Evolutionary conservation across 2,113 vertebrate species (phyloP), one percentile per base, ranked within the genome.

Genomic region (Ophiodon elongatus): DNA sequence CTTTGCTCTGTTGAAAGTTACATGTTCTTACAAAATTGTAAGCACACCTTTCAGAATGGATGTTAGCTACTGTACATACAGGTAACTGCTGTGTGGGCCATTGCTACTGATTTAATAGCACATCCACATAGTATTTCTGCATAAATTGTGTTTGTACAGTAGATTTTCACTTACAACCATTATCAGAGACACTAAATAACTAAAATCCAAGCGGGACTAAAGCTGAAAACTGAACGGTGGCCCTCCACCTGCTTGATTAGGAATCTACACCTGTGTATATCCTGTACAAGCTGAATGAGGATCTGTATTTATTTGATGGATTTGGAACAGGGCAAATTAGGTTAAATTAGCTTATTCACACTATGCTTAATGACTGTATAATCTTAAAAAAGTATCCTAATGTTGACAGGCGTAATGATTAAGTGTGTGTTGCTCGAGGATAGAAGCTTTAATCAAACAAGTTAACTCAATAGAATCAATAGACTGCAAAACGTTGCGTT

Each of bases 21-120:
- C 54, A 57, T 27, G 50, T 63, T 80, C 33, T 43, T 79, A 47
- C 29, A n/a, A 79, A 41, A 52, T 75, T n/a, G 23, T 56, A 64
- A 52, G 11, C 41, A 79, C 68, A 64, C 43, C 70, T 75, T 64
- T 1, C 25, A 31, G 54, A 35, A 31, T 25, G 14, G 8, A 43
- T 62, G 27, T 52, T 19, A 41, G 31, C 8, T 9, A 63, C 11
- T 17, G 33, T 23, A 25, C 25, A 62, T 4, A 21, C 45, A 63
- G 43, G 23, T 1, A 74, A 11, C 17, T 37, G n/a, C n/a, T 47
- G 8, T 31, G 10, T 66, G 15, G 45, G 19, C 7, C 31, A 37
- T 10, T n/a, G 10, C 0, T 3, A 33, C 2, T 37, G 29, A 35
- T 60, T 27, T 15, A 29, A 15, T 8, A 23, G 5, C 33, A 60